phyloP scores from a whole-genome alignment of 2,797 vertebrate species.

The Darevskia nairensis region DNA sequence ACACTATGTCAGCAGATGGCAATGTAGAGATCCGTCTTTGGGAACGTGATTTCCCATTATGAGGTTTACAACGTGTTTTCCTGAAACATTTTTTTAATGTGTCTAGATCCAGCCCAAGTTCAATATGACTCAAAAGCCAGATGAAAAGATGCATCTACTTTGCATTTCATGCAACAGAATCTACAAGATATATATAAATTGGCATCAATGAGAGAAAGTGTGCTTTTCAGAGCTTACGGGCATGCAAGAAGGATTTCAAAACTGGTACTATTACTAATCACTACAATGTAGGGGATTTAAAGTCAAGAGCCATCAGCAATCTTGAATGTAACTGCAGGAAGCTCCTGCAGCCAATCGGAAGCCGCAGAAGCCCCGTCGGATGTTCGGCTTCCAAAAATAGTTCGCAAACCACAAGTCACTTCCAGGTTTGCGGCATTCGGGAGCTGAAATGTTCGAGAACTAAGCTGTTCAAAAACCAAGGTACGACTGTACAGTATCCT shows the following conservation, averaged over 20 bases:
- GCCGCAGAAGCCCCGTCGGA: too few species aligned
- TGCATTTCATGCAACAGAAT: neutral
- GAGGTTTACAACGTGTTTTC: too few species aligned
- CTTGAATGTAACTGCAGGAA: neutral
- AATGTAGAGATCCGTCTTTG: too few species aligned
- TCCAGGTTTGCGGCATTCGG: too few species aligned
- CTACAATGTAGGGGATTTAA: neutral
- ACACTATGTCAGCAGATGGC: too few species aligned
- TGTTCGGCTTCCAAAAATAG: too few species aligned
- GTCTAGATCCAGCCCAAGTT: neutral
- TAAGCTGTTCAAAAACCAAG: too few species aligned
- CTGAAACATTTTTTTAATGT: too few species aligned
- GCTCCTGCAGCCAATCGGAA: neutral
- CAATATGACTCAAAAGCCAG: neutral
- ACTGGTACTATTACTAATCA: neutral
- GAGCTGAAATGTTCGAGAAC: too few species aligned
- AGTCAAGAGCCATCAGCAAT: neutral
- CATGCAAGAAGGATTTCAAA: neutral
- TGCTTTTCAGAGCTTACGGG: neutral
- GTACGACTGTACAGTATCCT: neutral
- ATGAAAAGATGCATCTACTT: neutral
- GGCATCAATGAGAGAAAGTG: fast-evolving
- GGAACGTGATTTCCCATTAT: too few species aligned
- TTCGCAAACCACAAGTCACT: too few species aligned
- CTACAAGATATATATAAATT: neutral